Evolutionary conservation across 2,113 vertebrate genomes (phyloP), one percentile per base, ranked within the genome.

Genomic region (Edolisoma coerulescens): DNA sequence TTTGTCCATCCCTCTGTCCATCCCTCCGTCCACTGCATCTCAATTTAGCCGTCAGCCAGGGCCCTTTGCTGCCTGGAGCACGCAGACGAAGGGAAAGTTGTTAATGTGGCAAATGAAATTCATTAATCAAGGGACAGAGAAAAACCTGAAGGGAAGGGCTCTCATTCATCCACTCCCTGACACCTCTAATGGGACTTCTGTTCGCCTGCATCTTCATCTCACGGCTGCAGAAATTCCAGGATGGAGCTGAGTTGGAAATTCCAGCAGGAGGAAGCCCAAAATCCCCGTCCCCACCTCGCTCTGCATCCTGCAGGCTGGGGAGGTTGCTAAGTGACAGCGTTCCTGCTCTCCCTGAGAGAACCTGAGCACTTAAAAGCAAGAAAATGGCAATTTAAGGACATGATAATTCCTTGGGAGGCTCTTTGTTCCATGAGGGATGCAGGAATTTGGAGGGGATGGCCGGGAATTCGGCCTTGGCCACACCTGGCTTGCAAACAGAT

Each of bases 281-380:
- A 50, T 53, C 20, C 16, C 47, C 44, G 6, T 89, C 10, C 7
- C 30, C 47, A 60, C 14, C 12, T 78, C 52, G 33, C 57, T 47
- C 8, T 1, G 3, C 73, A 50, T 54, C 63, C 68, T 84, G 50
- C 91, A 75, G 69, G 16, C 50, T 52, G 77, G 59, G 47, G 42
- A 94, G 88, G 92, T 92, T 95, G 92, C 94, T 86, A 65, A 95
- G 96, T 84, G 95, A 93, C 79, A 30, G 73, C 28, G 7, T 54
- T 81, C 53, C 56, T 69, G 60, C 80, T 82, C 59, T 16, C 86
- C 3, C 60, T 24, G 45, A 0, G 1, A 90, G 53, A 90, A 75
- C 81, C 81, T 35, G 64, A 83, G 74, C 4, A 4, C 88, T 80
- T 56, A 32, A 87, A 89, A 91, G 89, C 88, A 30, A 24, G 56